Evolutionary conservation across 2,113 vertebrate genomes (phyloP).

Genomic region (Strigops habroptila): DNA sequence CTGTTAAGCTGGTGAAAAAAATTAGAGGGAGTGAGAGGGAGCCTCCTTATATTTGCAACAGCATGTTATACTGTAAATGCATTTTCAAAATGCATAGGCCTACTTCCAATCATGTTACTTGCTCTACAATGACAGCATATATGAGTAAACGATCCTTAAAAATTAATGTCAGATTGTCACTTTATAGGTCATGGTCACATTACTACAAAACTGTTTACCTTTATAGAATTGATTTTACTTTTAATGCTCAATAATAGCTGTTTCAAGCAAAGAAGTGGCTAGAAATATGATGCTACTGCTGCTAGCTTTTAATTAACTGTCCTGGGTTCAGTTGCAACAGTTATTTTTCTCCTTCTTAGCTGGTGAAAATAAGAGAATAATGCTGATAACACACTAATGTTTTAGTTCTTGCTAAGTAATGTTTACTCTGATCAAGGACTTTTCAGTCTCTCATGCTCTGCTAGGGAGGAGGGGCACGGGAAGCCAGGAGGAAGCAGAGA

Average conservation of each 20-base stretch:
- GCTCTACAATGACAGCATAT: conserved; percentile 61
- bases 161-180: conserved; percentile 74
- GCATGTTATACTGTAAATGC: conserved; percentile 72
- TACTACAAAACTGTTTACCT: conserved; percentile 71
- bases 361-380: no score
- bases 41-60: conserved; percentile 76
- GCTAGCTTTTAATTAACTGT: conserved; percentile 35
- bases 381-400: no score
- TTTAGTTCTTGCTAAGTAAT: no score
- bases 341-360: no score
- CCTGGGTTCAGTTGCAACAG: no score
- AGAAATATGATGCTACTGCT: not conserved
- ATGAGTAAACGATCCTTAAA: conserved; percentile 70
- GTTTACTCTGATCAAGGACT: no score
- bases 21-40: conserved; percentile 74
- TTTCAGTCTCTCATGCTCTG: no score
- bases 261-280: not conserved
- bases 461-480: no score
- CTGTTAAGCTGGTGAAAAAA: conserved; percentile 87
- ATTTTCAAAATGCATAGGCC: conserved; percentile 57
- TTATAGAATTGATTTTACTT: conserved; percentile 66
- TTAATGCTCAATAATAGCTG: conserved; percentile 47
- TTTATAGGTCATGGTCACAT: conserved; percentile 64
- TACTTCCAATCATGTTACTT: conserved; percentile 59
- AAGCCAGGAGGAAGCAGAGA: no score